Base-by-base conservation (phyloP, 2,888 invertebrate species). In the Melinaea marsaeus region DNA sequence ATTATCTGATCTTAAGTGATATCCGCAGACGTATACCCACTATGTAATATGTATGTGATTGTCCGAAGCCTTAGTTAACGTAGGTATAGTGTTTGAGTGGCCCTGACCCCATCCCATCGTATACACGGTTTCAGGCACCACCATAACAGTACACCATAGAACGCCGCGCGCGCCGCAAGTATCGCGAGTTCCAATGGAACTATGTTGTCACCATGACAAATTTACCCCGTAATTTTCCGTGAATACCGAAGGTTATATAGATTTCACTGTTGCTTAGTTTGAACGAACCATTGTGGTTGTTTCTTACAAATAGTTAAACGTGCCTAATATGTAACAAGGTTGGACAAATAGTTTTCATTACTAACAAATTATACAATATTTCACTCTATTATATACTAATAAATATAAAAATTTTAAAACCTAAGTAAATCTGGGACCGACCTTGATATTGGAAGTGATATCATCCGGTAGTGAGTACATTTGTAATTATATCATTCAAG, bases 71-170 rank as follows among this genome's bases (percentile, higher is more conserved):
- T 74, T 79, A 77, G 59, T 61, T 63, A 58, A 60, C 75, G 75
- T 82, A 80, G 76, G 79, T 78, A 79, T 75, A 70, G 65, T 81
- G 81, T 83, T 84, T 83, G 79, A 75, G 75, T 81, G 84, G 79
- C 81, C 81, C 78, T 84, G 85, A 84, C 85, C 86, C 84, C 83
- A 85, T 85, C 84, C 81, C 79, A 81, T 80, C 75, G 79, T 61
- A 48, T 57, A 64, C 60, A 57, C 63, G 54, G 58, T 55, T 64
- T 66, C 58, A 72, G 71, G 69, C 70, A 72, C 58, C 51, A 68
- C 71, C 69, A 69, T 68, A 71, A 75, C 83, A 87, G 87, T 88
- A 67, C 79, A 83, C 84, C 83, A 87, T 83, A 84, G 86, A 76
- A 66, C 80, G 83, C 66, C 85, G 87, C 80, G 81, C 81, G 81